Conservation (phyloP, 2,113 vertebrate species). For the Empidonax traillii region DNA sequence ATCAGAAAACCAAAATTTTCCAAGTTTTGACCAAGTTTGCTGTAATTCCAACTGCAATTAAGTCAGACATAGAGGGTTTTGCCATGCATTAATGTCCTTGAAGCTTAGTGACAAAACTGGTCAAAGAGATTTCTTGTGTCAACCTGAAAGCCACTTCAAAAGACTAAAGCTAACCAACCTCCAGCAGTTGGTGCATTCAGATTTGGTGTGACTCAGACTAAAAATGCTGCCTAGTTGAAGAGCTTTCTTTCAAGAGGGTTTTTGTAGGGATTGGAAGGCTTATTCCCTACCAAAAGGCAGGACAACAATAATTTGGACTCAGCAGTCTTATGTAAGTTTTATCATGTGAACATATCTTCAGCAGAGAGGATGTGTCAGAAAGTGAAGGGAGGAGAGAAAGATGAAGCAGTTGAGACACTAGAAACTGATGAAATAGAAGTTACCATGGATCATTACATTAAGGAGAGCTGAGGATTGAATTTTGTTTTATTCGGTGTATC, state of each 20-base stretch:
- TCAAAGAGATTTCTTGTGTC: constrained; percentile 2
- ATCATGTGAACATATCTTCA: neutral
- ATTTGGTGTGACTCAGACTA: neutral
- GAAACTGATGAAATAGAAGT: neutral
- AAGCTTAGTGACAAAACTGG: neutral
- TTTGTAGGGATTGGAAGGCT: neutral
- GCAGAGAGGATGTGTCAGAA: neutral
- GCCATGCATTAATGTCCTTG: neutral
- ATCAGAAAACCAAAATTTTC: neutral
- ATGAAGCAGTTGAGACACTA: neutral
- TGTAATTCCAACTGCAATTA: neutral
- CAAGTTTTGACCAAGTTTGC: neutral
- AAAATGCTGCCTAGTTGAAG: neutral
- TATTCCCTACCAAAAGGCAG: neutral
- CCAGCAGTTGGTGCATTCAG: neutral
- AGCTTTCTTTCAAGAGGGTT: neutral
- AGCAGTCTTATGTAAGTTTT: neutral
- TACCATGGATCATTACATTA: neutral
- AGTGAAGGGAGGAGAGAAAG: neutral
- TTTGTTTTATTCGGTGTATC: neutral
- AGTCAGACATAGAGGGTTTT: neutral
- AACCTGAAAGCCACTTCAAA: constrained; percentile 25
- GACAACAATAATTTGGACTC: neutral
- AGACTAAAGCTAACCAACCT: neutral
- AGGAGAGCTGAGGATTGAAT: neutral